These are phyloP conservation scores for Gadopsis bispinosus DNA, from an alignment of 2,797 vertebrate species.

Conservation along the genomic window DNA sequence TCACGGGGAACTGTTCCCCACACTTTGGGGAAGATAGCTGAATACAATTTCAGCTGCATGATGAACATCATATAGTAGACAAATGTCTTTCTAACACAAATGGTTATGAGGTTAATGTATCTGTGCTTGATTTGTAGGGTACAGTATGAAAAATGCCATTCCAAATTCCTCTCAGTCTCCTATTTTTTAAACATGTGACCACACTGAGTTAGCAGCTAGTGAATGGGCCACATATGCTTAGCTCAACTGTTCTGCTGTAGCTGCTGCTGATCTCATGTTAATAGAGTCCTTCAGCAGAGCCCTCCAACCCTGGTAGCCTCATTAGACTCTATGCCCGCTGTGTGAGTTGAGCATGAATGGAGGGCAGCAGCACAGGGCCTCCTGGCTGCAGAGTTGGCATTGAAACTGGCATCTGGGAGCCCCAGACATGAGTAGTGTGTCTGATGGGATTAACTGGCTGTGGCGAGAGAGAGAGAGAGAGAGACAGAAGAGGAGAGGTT, in stretches of 20 bases:
- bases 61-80: not conserved
- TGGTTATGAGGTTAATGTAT: not conserved
- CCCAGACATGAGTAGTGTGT: constrained; percentile 77
- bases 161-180: not conserved
- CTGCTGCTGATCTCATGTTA: constrained; percentile 69
- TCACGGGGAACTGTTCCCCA: not conserved
- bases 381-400: constrained; percentile 73
- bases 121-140: not conserved
- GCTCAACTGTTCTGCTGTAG: constrained; percentile 50
- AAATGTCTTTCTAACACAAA: not conserved
- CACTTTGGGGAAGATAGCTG: not conserved
- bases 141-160: constrained; percentile 3
- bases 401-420: constrained; percentile 75
- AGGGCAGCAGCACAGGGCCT: constrained; percentile 68
- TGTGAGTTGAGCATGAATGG: constrained; percentile 70
- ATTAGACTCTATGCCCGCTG: constrained; percentile 74
- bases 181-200: constrained; percentile 52
- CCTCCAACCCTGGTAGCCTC: constrained; percentile 72
- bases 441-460: constrained; percentile 82
- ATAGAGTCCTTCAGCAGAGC: constrained; percentile 71
- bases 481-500: constrained; percentile 66
- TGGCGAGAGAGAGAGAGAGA: constrained; percentile 69
- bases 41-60: not conserved
- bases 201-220: constrained; percentile 26
- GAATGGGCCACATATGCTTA: constrained; percentile 42